Evolutionary conservation across 2,113 vertebrate genomes (phyloP), one percentile per base, ranked within the genome.

Genomic region (Syrmaticus mikado): DNA sequence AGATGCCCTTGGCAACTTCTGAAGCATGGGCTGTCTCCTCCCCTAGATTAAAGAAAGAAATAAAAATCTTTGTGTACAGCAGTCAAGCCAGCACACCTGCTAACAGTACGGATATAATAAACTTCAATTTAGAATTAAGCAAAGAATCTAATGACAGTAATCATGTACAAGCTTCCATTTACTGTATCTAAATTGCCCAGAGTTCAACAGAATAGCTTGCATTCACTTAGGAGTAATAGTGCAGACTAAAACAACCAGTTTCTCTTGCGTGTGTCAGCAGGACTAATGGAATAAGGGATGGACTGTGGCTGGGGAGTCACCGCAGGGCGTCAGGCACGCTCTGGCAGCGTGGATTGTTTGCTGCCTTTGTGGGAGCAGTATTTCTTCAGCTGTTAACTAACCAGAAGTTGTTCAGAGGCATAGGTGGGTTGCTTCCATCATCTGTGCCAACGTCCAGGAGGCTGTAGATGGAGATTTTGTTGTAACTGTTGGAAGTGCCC

Each of bases 51-150:
- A 43, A 55, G 21, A 3, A 55, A 72, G 46, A 52, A 76, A 64
- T 53, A 48, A 79, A 76, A 28, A 27, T 89, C 50, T 53, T 82
- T 1, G 4, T 36, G 40, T 78, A 10, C 41, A 85, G 60, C 64
- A 48, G 66, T 64, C 38, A n/a, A 82, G 76, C 43, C 65, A 90
- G 57, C 18, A 4, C 85, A 81, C 50, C 38, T 87, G 93, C 85
- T 91, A 97, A 97, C 91, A 95, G 89, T 81, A 91, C 45, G 24
- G 73, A 83, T 78, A 53, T 80, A 82, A 95, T 96, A 94, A 95
- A 90, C 76, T 91, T 93, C 91, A 83, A 67, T 91, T 94, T 82
- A 67, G 82, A 90, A 91, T 96, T 92, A 95, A 94, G 67, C 89
- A 75, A 91, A 92, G 40, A 68, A 28, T 82, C 89, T 91, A 94